Percentiles rank a stretch among this genome's conserved stretches.
Evolutionary conservation across 2,113 vertebrate genomes (phyloP).

Genomic region (Burhinus bistriatus): DNA sequence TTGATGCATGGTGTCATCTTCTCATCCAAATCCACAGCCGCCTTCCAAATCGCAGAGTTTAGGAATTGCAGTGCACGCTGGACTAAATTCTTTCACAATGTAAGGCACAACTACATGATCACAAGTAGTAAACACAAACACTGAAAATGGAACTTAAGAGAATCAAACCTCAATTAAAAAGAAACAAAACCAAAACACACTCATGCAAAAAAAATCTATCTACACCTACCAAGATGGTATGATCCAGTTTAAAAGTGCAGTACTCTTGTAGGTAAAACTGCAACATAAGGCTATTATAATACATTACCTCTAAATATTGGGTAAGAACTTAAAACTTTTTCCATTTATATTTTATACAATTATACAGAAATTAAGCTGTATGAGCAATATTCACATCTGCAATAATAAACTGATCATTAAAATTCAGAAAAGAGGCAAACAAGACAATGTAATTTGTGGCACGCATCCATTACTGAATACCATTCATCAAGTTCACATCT

Average conservation of each 20-base stretch:
- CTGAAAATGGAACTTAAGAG: constrained; percentile 62
- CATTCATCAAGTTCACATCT: constrained; percentile 52
- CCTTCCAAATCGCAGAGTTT: constrained; percentile 60
- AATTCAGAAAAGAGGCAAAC: constrained; percentile 68
- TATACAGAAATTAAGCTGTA: constrained; percentile 73
- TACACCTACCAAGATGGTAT: constrained; percentile 65
- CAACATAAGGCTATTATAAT: constrained; percentile 60
- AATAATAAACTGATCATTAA: constrained; percentile 69
- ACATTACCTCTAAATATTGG: constrained; percentile 64
- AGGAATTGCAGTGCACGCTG: constrained; percentile 73
- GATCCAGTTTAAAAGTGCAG: constrained; percentile 77
- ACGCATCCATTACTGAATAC: constrained; percentile 49
- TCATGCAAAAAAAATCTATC: constrained; percentile 74
- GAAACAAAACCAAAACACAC: constrained; percentile 30
- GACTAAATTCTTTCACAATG: constrained; percentile 75
- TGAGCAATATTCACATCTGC: constrained; percentile 80
- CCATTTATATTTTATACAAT: constrained; percentile 71
- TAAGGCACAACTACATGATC: constrained; percentile 87
- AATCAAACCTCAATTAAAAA: constrained; percentile 43
- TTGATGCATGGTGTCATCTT: constrained; percentile 35
- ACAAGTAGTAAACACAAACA: constrained; percentile 75
- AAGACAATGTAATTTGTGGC: constrained; percentile 62
- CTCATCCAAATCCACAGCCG: constrained; percentile 59
- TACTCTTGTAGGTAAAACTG: constrained; percentile 67
- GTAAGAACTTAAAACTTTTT: constrained; percentile 67